Base-by-base conservation (phyloP, 1,140 invertebrate species). In the Drosophila truncata region DNA sequence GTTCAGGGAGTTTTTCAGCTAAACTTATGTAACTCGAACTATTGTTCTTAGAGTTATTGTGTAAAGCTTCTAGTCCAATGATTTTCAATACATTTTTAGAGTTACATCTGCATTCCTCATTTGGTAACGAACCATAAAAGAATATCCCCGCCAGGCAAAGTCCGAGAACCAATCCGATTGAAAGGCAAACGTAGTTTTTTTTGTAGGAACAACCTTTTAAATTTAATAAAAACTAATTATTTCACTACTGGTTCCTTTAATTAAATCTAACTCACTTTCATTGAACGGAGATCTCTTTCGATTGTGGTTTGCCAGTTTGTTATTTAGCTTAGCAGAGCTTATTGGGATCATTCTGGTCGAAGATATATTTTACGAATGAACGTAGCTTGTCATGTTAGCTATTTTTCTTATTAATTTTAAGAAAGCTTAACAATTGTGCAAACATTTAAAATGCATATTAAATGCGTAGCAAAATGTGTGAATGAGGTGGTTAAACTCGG, bases 121-220 rank as follows among this genome's bases (percentile, higher is more conserved):
- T 33, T 4, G 60, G 59, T 5, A 52, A 14, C 3, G 27, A 10
- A 10, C 47, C 27, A 31, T 70, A 66, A 44, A 67, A 67, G 14
- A 70, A n/a, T 14, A 70, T 35, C 46, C 62, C 66, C 7, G 66
- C 66, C 27, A 70, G 13, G 31, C 37, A 67, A 16, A 70, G 33
- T n/a, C 66, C 66, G 0, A 70, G 0, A 11, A 37, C 39, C 6
- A 70, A n/a, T n/a, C 66, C 66, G 0, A 46, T 4, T 2, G 52
- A 35, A 0, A 70, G 31, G 6, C 18, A 54, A 6, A 54, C 7
- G 10, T 47, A 67, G 23, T 8, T 29, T 37, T 10, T 70, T 9
- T 20, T 66, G 18, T 4, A 13, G 9, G 41, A 67, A 11, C 31
- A 5, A 16, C 47, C 66, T 70, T 29, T 37, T 5, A 25, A 13